Evolutionary conservation across 1,140 invertebrate species (phyloP).

Genomic region (Temnothorax longispinosus): DNA sequence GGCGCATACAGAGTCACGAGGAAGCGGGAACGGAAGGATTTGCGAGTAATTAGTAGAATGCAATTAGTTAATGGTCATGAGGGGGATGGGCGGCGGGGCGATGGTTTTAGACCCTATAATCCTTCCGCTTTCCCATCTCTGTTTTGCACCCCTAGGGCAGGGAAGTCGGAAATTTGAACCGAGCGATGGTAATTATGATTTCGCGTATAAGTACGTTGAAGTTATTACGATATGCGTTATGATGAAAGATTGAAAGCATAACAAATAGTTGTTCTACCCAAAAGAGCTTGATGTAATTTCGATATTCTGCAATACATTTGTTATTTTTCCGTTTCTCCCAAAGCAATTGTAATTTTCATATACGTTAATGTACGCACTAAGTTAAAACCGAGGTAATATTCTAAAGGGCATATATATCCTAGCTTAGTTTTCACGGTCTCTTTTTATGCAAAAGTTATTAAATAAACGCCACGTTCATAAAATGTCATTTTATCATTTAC

Average conservation of each 20-base stretch:
- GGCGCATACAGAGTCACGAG: slow-evolving; percentile 63
- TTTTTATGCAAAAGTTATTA: slow-evolving; percentile 32
- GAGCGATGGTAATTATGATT: slow-evolving; percentile 45
- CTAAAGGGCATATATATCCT: neutral
- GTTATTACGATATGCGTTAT: slow-evolving; percentile 27
- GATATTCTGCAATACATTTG: neutral
- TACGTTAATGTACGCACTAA: neutral
- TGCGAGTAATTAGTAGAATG: slow-evolving; percentile 76
- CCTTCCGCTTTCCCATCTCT: slow-evolving; percentile 37
- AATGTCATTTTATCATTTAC: slow-evolving; percentile 50
- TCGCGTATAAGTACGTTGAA: slow-evolving; percentile 41
- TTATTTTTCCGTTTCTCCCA: neutral
- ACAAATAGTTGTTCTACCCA: neutral
- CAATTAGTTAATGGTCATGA: slow-evolving; percentile 77
- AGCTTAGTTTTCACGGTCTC: neutral
- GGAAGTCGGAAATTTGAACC: slow-evolving; percentile 49
- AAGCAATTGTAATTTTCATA: slow-evolving; percentile 1
- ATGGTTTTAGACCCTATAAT: slow-evolving; percentile 65
- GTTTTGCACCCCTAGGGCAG: slow-evolving; percentile 32
- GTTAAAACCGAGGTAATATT: slow-evolving; percentile 14
- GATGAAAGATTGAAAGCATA: slow-evolving; percentile 40
- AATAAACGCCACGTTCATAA: slow-evolving; percentile 33
- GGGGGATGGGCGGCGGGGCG: slow-evolving; percentile 28
- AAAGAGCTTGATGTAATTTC: slow-evolving; percentile 18
- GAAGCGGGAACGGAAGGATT: slow-evolving; percentile 69